Percentiles rank a stretch among this genome's conserved stretches.
These are phyloP conservation scores for Aethina tumida DNA, from an alignment of 1,140 invertebrate genomes.

Conservation along the genomic window DNA sequence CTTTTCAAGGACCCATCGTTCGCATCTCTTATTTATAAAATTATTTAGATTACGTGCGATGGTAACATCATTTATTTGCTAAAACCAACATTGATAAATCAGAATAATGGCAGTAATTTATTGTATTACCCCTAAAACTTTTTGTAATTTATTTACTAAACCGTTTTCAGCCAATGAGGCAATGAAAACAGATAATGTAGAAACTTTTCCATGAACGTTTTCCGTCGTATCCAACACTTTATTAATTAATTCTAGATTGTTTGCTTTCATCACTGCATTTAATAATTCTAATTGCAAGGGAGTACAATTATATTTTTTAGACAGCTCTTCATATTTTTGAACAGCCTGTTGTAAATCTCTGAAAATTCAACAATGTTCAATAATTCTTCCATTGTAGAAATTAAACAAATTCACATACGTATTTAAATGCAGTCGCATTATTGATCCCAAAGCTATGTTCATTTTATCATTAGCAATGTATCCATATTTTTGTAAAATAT, in stretches of 20 bases:
- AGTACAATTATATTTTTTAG: slow-evolving; percentile 38
- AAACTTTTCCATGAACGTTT: slow-evolving; percentile 35
- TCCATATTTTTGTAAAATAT: slow-evolving; percentile 35
- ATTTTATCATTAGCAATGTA: slow-evolving; percentile 41
- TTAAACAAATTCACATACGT: slow-evolving; percentile 30
- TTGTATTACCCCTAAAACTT: slow-evolving; percentile 32
- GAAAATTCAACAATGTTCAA: slow-evolving; percentile 16
- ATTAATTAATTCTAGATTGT: slow-evolving; percentile 35
- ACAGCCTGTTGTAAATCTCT: slow-evolving; percentile 40
- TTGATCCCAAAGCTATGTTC: slow-evolving; percentile 40
- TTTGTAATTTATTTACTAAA: slow-evolving; percentile 38
- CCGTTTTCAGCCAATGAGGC: slow-evolving; percentile 41
- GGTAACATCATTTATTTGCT: slow-evolving; percentile 13
- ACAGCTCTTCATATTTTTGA: slow-evolving; percentile 34
- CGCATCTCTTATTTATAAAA: slow-evolving; percentile 37
- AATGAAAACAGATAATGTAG: slow-evolving; percentile 39
- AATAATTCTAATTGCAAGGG: slow-evolving; percentile 47
- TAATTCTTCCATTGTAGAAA: neutral
- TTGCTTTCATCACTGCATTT: slow-evolving; percentile 32
- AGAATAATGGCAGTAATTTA: neutral
- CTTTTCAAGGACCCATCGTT: slow-evolving; percentile 39
- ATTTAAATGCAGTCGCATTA: slow-evolving; percentile 41
- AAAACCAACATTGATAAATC: slow-evolving; percentile 10
- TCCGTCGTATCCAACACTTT: slow-evolving; percentile 34
- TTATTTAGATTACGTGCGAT: slow-evolving; percentile 3